A percentile compares a stretch with the other conserved stretches of the same genome.
phyloP scores from a whole-genome alignment of 2,888 invertebrate genomes.

The Andrena marginata region DNA sequence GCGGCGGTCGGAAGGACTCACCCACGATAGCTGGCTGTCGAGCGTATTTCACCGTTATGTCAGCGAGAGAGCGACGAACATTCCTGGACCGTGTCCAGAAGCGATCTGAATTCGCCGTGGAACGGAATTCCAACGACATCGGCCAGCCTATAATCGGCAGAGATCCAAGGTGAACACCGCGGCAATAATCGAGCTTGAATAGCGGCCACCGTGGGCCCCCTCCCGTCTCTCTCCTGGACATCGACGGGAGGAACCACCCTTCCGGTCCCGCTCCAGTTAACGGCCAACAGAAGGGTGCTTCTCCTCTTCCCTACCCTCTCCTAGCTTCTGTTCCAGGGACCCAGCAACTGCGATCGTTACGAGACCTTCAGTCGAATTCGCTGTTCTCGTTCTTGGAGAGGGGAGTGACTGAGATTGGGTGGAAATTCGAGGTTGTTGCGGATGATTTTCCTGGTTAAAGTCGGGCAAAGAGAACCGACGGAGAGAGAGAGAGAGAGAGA shows the following conservation, averaged over 20 bases:
- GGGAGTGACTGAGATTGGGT: neutral
- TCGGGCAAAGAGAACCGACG: neutral
- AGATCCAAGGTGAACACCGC: constrained; percentile 18
- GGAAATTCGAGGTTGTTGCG: too few species aligned
- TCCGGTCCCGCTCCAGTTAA: constrained; percentile 78
- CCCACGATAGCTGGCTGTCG: constrained; percentile 26
- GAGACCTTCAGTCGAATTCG: too few species aligned
- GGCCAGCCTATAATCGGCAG: constrained; percentile 10
- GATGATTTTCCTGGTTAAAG: too few species aligned
- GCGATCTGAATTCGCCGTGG: constrained; percentile 61
- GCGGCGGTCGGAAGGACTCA: neutral
- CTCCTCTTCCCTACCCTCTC: constrained; percentile 71
- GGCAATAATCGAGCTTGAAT: neutral
- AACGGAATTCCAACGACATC: constrained; percentile 30
- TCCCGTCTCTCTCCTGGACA: neutral
- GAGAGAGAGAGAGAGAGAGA: neutral
- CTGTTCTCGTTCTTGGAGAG: neutral
- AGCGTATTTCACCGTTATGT: constrained; percentile 66
- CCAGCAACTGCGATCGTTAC: too few species aligned
- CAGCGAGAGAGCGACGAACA: constrained; percentile 48
- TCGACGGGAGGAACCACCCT: constrained; percentile 73
- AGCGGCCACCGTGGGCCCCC: neutral
- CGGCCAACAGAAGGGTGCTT: constrained; percentile 73
- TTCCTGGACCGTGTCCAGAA: constrained; percentile 72
- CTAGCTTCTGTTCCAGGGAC: neutral